These are phyloP conservation scores for Lithodes maja DNA, from an alignment of 2,888 invertebrate genomes.

Conservation along the genomic window DNA sequence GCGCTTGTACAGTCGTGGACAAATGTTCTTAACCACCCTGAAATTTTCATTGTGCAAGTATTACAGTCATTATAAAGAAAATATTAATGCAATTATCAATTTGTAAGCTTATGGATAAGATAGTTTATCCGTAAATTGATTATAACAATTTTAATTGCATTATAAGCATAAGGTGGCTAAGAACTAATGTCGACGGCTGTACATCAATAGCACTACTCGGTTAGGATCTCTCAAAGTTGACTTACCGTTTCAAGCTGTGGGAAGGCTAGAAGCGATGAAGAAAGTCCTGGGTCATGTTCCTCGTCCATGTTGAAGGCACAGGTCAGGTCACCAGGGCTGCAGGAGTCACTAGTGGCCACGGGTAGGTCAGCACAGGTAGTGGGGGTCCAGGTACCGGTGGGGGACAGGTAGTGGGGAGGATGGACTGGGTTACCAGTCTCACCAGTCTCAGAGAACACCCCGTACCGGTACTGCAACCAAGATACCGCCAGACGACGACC, in stretches of 20 bases:
- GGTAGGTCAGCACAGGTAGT: constrained; percentile 65
- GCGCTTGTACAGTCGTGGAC: too few species aligned
- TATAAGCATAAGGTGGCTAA: too few species aligned
- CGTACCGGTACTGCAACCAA: constrained; percentile 70
- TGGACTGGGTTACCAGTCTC: constrained; percentile 60
- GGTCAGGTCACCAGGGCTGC: constrained; percentile 51
- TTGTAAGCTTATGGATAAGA: too few species aligned
- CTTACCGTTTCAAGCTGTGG: constrained; percentile 62
- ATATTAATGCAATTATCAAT: too few species aligned
- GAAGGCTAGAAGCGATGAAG: constrained; percentile 67
- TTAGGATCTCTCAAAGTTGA: too few species aligned
- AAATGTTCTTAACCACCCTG: too few species aligned
- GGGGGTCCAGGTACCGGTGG: constrained; percentile 63
- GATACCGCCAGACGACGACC: constrained; percentile 67
- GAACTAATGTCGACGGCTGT: too few species aligned
- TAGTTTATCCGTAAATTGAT: too few species aligned
- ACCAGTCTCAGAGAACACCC: constrained; percentile 68
- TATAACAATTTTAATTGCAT: too few species aligned
- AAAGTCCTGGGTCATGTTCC: constrained; percentile 45
- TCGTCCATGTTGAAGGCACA: constrained; percentile 44
- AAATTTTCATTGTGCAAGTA: too few species aligned
- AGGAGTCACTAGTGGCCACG: constrained; percentile 22
- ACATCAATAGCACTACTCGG: too few species aligned
- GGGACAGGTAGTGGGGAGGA: constrained; percentile 64
- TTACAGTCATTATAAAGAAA: too few species aligned